Base-by-base conservation (phyloP, 2,113 vertebrate genomes). In the Buteo buteo region DNA sequence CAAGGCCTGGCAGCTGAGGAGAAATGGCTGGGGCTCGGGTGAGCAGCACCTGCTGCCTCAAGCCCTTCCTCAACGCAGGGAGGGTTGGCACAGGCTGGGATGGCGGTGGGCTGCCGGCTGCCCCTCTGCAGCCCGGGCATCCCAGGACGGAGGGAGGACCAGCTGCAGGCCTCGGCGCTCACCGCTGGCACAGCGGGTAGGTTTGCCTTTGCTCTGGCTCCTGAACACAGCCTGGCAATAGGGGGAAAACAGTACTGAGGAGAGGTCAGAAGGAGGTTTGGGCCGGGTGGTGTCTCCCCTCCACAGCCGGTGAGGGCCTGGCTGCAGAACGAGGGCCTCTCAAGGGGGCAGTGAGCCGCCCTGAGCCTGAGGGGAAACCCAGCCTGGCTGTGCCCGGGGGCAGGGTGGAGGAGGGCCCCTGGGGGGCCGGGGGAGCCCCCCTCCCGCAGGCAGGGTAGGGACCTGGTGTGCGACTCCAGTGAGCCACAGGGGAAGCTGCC, bases 181-280 rank as follows among this genome's bases (percentile, higher is more conserved):
- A 17, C 15, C 31, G 32, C 10, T 29, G 36, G 52, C 1, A 0
- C 29, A 42, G 21, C 1, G 0, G 14, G 25, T n/a, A 26, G 15
- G 40, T 29, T 70, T 54, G 13, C 15, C 34, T 70, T 62, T 25
- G 16, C 17, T 32, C 34, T 32, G 61, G 26, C 42, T 86, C 21
- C 29, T 21, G 22, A 64, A 50, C 42, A 15, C 2, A 2, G 55
- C 26, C 49, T 50, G 49, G 49, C 15, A 32, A 12, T 6, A 32
- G 16, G 9, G 18, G 49, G 31, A 25, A 57, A 64, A 25, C 4
- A 49, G 42, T 8, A 20, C 32, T 10, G 42, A 62, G 70, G 57
- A 34, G 38, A 70, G 36, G 50, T 82, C n/a, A n/a, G 36, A 58
- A 57, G 42, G 49, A 87, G 64, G 3, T 44, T 13, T 64, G 24